A percentile compares a stretch with the other conserved stretches of the same genome.
Conservation (phyloP, 2,888 invertebrate genomes). For the Tortricodes alternella region DNA sequence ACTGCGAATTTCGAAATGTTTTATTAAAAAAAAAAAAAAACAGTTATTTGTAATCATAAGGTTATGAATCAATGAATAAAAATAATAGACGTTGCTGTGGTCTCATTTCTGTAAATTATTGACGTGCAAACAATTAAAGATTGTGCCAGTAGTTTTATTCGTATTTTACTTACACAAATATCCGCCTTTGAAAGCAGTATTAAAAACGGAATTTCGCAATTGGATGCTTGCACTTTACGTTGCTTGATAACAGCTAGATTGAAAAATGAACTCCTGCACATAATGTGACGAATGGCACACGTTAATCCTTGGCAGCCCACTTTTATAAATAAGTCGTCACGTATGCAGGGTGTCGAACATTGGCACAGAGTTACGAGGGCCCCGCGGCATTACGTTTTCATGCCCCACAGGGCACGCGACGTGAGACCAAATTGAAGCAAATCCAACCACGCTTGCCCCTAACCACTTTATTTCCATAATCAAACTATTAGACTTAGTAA, state of each 20-base stretch:
- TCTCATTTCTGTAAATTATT: too few relatives aligned
- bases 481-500: constrained; percentile 8
- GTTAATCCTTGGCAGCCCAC: neutral
- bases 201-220: too few relatives aligned
- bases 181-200: too few relatives aligned
- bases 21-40: neutral
- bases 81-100: too few relatives aligned
- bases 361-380: constrained; percentile 55
- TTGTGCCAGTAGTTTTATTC: too few relatives aligned
- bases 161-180: too few relatives aligned
- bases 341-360: constrained; percentile 46
- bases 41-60: neutral
- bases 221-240: too few relatives aligned
- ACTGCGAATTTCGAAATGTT: neutral
- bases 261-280: neutral
- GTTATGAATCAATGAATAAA: too few relatives aligned
- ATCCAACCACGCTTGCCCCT: constrained; percentile 40
- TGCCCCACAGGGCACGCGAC: constrained; percentile 47
- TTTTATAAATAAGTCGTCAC: constrained; percentile 7
- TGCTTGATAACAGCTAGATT: neutral
- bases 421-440: constrained; percentile 56
- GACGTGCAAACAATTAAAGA: too few relatives aligned
- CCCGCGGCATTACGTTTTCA: constrained; percentile 60
- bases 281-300: neutral
- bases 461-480: constrained; percentile 11